Evolutionary conservation across 2,113 vertebrate genomes (phyloP).

Genomic region (Lontra canadensis): DNA sequence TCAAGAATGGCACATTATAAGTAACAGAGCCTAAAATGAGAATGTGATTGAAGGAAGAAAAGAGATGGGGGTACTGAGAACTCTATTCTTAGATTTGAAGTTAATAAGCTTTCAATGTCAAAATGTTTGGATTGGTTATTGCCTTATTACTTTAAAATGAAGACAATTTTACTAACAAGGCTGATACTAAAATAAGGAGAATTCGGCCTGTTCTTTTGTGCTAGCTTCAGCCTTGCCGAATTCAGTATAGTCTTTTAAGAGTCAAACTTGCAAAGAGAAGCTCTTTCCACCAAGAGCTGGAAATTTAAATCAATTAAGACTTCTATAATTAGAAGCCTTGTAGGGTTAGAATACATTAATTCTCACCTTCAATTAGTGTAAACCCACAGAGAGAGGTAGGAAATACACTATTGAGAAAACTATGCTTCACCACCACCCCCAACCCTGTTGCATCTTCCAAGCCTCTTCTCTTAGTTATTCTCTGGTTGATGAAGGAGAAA

Average conservation of each 20-base stretch:
- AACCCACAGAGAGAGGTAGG: not conserved
- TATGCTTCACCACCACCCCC: not conserved
- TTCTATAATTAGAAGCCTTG: not conserved
- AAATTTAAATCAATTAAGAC: constrained; percentile 24
- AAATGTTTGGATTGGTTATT: not conserved
- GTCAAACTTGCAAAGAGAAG: not conserved
- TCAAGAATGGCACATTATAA: not conserved
- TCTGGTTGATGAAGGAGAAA: not conserved
- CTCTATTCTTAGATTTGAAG: not conserved
- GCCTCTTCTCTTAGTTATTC: not conserved
- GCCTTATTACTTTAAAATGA: not conserved
- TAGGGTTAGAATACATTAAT: not conserved
- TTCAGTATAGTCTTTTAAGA: not conserved
- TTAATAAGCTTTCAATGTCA: not conserved
- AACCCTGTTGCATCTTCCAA: not conserved
- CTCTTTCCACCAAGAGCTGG: not conserved
- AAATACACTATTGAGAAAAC: not conserved
- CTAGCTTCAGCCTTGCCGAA: not conserved
- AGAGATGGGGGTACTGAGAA: not conserved
- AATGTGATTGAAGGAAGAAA: not conserved
- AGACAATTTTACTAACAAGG: not conserved
- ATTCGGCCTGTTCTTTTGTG: not conserved
- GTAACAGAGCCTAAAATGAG: not conserved
- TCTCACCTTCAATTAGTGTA: not conserved
- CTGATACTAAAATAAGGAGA: not conserved